Evolutionary conservation across 2,113 vertebrate genomes (phyloP), one percentile per base, ranked within the genome.

Genomic region (Austrofundulus limnaeus): DNA sequence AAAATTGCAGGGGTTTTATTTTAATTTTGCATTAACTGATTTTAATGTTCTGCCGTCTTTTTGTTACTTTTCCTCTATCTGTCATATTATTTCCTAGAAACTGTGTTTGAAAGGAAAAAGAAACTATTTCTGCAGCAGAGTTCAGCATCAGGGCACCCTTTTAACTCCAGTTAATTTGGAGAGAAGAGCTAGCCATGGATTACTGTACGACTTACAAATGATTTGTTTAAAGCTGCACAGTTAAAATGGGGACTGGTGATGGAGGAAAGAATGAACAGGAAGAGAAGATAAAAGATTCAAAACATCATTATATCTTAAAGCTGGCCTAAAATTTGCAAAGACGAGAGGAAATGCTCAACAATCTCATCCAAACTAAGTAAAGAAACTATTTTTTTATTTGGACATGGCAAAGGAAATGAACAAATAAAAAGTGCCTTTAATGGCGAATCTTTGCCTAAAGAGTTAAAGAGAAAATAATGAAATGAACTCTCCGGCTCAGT

Each of bases 121-220:
- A 72, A 78, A 1, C 51, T 61, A 77, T 74, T 56, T 48, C 39
- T 11, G 31, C 56, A 24, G 47, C 43, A 21, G 55, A 67, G 81
- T 84, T 84, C 73, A 78, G 38, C 61, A 66, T 75, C 58, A 50
- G 75, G 78, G 21, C 66, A 75, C 55, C 42, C 62, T 77, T 65
- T 81, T 37, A 80, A 81, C 51, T 70, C 51, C 28, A 67, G 73
- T 72, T 67, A 75, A 77, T 67, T 87, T 85, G 64, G 48, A 77
- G 55, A 67, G 66, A 57, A 56, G 57, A 46, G 48, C 31, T 34
- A 9, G 6, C 31, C 51, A 56, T 61, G 31, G 74, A 85, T 55
- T 62, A 53, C 53, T 60, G 52, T 77, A 28, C 53, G 76, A 78
- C 48, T 53, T 43, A 59, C 39, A 78, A 72, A 78, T 72, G 46